phyloP scores from a whole-genome alignment of 30 jellyfish, hydroid and myxozoan genomes.

The Aurelia sp. region DNA sequence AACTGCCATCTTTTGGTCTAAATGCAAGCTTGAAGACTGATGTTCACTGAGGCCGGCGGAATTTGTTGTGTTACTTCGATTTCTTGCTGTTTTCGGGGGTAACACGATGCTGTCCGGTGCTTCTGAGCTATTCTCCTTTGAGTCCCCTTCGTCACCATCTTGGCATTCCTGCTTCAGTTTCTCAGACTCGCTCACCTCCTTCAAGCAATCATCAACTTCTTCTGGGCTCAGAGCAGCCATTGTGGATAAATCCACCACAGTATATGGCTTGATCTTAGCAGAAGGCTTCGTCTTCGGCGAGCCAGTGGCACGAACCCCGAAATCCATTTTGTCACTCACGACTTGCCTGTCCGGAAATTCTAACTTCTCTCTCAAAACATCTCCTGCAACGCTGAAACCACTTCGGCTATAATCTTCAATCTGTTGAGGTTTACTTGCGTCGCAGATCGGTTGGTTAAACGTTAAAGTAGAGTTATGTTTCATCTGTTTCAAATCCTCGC shows the following conservation, averaged over 20 bases:
- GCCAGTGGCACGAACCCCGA: background rate
- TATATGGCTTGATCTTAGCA: conserved; percentile 86
- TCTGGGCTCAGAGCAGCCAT: conserved; percentile 64
- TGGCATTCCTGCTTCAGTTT: background rate
- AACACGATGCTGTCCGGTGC: conserved; percentile 34
- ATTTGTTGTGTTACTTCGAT: conserved; percentile 37
- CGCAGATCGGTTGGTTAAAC: background rate
- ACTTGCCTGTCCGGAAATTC: background rate
- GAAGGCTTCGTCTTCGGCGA: conserved; percentile 43
- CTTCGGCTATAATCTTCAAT: background rate
- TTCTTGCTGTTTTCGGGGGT: conserved; percentile 50
- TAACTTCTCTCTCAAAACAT: background rate
- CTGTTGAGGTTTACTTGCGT: background rate
- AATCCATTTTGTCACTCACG: background rate
- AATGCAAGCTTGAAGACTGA: background rate
- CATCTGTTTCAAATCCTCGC: background rate
- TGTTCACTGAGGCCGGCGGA: background rate
- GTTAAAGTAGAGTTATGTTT: background rate
- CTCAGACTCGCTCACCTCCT: conserved; percentile 44
- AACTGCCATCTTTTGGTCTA: background rate
- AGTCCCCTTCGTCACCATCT: background rate
- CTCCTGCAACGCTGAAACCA: background rate
- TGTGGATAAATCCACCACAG: conserved; percentile 91
- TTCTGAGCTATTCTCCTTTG: background rate
- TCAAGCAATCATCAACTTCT: conserved; percentile 77